Percentiles rank a stretch among this genome's conserved stretches.
These are phyloP conservation scores for Chloroclystis v-ata DNA, from an alignment of 2,888 invertebrate genomes.

Conservation along the genomic window DNA sequence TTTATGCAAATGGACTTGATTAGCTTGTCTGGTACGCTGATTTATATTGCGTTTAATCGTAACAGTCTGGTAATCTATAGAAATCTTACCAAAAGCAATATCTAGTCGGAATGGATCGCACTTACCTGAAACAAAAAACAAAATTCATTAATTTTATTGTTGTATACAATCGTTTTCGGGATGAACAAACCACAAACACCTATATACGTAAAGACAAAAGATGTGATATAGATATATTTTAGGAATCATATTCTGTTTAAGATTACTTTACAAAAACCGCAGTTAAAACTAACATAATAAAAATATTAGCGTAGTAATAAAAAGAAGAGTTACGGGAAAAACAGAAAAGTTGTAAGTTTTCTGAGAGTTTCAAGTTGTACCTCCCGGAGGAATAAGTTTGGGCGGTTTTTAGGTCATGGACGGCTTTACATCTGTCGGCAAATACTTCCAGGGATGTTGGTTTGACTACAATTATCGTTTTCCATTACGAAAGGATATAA, in stretches of 20 bases:
- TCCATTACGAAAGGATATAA: too few species aligned
- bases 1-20: conserved; percentile 25
- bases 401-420: conserved; percentile 11
- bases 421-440: too few species aligned
- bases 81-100: not conserved
- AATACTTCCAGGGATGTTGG: too few species aligned
- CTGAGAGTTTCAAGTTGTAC: conserved; percentile 7
- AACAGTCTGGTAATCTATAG: not conserved
- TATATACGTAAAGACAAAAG: too few species aligned
- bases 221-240: too few species aligned
- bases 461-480: too few species aligned
- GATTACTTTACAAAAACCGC: too few species aligned
- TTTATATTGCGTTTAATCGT: conserved; percentile 19
- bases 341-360: conserved; percentile 1
- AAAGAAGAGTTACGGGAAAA: conserved; percentile 6
- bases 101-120: not conserved
- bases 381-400: not conserved
- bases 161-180: too few species aligned
- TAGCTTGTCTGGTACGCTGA: conserved; percentile 20
- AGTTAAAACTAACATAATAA: not conserved
- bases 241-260: too few species aligned
- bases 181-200: too few species aligned
- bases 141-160: too few species aligned
- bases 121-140: conserved; percentile 20
- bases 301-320: not conserved